Percentiles rank a stretch among this genome's conserved stretches.
phyloP scores from a whole-genome alignment of 2,888 invertebrate genomes.

The Tetrapedia diversipes region DNA sequence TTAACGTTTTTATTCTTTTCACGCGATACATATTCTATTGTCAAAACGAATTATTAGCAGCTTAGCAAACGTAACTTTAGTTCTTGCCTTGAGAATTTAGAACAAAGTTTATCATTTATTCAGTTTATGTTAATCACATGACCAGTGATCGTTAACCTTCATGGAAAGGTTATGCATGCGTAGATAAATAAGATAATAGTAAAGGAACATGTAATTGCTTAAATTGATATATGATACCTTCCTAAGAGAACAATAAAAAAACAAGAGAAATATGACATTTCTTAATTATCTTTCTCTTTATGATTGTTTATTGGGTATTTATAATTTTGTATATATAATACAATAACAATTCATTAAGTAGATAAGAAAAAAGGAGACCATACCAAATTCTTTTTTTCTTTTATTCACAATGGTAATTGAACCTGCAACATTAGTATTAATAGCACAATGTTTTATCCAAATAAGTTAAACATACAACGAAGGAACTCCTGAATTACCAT shows the following conservation, averaged over 20 bases:
- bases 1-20: constrained; percentile 26
- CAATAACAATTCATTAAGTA: too few species aligned
- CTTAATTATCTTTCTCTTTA: too few species aligned
- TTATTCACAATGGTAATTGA: constrained; percentile 79
- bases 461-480: too few species aligned
- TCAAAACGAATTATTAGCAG: background rate
- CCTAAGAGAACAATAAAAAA: background rate
- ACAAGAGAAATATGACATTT: too few species aligned
- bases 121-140: background rate
- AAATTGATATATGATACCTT: background rate
- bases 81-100: background rate
- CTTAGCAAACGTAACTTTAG: background rate
- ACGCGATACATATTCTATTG: constrained; percentile 54
- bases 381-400: too few species aligned
- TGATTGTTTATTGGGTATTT: background rate
- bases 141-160: constrained; percentile 1
- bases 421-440: constrained; percentile 80
- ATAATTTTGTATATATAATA: too few species aligned
- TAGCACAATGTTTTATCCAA: constrained; percentile 80
- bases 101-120: background rate
- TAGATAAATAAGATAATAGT: constrained; percentile 29
- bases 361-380: too few species aligned
- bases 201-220: background rate
- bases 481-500: too few species aligned
- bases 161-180: constrained; percentile 20